Conservation (phyloP, 2,797 vertebrate genomes). For the Sebastes baramenuke region DNA sequence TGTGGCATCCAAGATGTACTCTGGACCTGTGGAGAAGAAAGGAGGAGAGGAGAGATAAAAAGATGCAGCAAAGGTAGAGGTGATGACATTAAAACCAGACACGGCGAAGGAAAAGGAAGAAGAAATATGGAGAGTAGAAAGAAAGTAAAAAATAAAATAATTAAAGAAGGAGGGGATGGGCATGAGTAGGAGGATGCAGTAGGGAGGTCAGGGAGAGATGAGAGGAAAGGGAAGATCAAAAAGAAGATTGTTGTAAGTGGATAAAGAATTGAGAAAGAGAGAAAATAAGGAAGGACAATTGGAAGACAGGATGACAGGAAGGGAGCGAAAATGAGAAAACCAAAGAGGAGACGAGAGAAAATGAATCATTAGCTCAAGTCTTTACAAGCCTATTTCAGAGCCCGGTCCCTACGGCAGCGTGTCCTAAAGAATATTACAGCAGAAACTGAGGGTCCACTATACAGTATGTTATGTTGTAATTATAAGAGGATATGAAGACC, state of each 20-base stretch:
- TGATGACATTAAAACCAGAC: constrained; percentile 1
- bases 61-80: not conserved
- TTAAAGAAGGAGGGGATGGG: constrained; percentile 38
- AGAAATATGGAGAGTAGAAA: not conserved
- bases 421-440: constrained; percentile 67
- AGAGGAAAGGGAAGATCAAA: constrained; percentile 56
- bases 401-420: constrained; percentile 47
- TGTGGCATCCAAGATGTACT: constrained; percentile 99
- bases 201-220: constrained; percentile 45
- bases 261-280: constrained; percentile 47
- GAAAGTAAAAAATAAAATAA: constrained; percentile 44
- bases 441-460: constrained; percentile 68
- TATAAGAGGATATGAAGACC: constrained; percentile 79
- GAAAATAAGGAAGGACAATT: constrained; percentile 58
- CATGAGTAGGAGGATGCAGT: constrained; percentile 43
- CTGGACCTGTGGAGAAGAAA: constrained; percentile 89
- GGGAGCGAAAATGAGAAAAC: constrained; percentile 54
- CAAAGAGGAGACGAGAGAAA: constrained; percentile 57
- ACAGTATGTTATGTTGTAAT: constrained; percentile 78
- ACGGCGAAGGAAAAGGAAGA: constrained; percentile 14
- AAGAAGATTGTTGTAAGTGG: constrained; percentile 58
- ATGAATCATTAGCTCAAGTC: constrained; percentile 70
- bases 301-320: constrained; percentile 59
- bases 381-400: constrained; percentile 65
- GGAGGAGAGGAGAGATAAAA: not conserved